A percentile compares a stretch with the other conserved stretches of the same genome.
These are phyloP conservation scores for Pseudomyrmex flavicornis DNA, from an alignment of 1,140 invertebrate species.

Conservation along the genomic window DNA sequence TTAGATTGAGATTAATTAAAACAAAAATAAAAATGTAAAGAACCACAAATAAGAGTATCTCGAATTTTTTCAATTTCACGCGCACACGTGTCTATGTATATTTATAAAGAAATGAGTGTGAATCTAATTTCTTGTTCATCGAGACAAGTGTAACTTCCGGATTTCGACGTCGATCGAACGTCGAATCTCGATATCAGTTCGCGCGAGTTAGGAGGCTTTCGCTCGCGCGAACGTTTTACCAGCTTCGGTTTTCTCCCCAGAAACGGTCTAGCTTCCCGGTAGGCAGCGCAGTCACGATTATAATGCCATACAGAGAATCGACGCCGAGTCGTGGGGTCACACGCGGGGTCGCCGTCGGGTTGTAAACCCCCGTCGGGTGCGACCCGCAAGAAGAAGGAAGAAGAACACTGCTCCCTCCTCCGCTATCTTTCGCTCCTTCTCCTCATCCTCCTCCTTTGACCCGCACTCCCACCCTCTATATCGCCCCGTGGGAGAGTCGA, in stretches of 20 bases:
- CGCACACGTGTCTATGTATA: not conserved
- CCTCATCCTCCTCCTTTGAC: constrained; percentile 38
- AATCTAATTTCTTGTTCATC: not conserved
- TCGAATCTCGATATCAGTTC: constrained; percentile 17
- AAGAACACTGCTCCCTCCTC: constrained; percentile 46
- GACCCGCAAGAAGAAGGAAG: constrained; percentile 59
- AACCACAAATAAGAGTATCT: no score
- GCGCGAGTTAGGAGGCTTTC: constrained; percentile 23
- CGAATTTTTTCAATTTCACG: no score
- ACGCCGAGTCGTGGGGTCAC: constrained; percentile 69
- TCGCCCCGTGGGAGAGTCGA: constrained; percentile 63
- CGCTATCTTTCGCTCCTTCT: not conserved
- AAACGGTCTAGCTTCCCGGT: constrained; percentile 65
- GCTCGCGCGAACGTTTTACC: constrained; percentile 10
- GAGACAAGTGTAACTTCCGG: constrained; percentile 30
- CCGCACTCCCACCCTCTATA: constrained; percentile 37
- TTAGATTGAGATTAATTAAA: no score
- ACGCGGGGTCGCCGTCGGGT: constrained; percentile 68
- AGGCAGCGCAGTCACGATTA: constrained; percentile 70
- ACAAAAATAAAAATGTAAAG: no score
- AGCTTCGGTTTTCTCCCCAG: constrained; percentile 63
- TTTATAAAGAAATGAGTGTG: not conserved
- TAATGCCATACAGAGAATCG: constrained; percentile 71
- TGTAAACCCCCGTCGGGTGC: constrained; percentile 55
- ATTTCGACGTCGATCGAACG: constrained; percentile 39